phyloP scores from a whole-genome alignment of 1,140 invertebrate genomes.

The Portunus trituberculatus region DNA sequence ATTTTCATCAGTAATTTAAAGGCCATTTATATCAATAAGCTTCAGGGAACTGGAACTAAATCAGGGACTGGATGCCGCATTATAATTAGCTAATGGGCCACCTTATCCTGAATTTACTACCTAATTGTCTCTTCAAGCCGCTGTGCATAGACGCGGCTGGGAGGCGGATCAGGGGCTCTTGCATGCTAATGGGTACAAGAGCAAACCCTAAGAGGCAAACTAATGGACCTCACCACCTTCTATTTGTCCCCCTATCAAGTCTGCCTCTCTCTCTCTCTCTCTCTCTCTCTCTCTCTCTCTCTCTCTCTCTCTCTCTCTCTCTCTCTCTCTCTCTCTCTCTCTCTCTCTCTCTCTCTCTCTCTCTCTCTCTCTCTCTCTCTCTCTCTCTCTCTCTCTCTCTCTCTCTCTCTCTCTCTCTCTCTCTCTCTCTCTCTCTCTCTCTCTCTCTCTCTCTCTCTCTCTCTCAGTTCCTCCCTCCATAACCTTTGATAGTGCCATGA shows the following conservation, averaged over 20 bases:
- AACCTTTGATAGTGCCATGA: not conserved
- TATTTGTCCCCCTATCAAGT: not conserved
- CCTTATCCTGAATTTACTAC: not conserved
- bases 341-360: not conserved
- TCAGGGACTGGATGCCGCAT: not conserved
- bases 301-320: not conserved
- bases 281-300: not conserved
- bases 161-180: not conserved
- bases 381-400: not conserved
- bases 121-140: not conserved
- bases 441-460: not conserved
- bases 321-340: not conserved
- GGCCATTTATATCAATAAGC: not conserved
- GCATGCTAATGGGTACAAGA: not conserved
- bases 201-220: not conserved
- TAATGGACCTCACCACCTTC: not conserved
- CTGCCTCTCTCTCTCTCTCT: not conserved
- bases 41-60: not conserved
- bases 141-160: not conserved
- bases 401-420: not conserved
- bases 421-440: not conserved
- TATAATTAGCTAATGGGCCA: not conserved
- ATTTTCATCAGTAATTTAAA: not conserved
- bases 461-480: not conserved
- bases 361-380: not conserved